Base-by-base conservation (phyloP, 2,888 invertebrate species). In the Graphium colonna region DNA sequence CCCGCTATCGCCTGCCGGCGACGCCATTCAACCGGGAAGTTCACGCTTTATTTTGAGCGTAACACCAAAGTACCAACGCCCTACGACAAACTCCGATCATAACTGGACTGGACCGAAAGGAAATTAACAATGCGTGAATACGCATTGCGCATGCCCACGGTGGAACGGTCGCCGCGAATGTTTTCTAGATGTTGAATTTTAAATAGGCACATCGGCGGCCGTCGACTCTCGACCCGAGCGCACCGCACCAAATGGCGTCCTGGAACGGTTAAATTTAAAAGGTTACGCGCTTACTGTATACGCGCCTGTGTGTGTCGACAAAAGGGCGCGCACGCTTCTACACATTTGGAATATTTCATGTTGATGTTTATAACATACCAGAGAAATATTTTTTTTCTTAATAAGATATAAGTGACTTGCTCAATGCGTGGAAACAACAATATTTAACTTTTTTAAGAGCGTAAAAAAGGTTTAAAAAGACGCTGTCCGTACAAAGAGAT, bases 11-110 rank as follows among this genome's bases (percentile, higher is more conserved):
- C 72, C 73, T 79, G 76, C 63, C 63, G 60, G 62, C 73, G 69
- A 84, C 88, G 87, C 88, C 86, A 88, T 88, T 88, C 87, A 88
- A 88, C 88, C 87, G 87, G 88, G 87, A 88, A 88, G 84, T 88
- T 83, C 80, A 86, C 75, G 71, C 79, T 83, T 84, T 88, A 88
- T 88, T 86, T 88, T 85, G 88, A 88, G 86, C 73, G 72, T 79
- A 79, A 76, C 70, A 79, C 71, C 73, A 80, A 75, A 78, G 73
- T 62, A 71, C 63, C 68, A 70, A 69, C 73, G 71, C 68, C 71
- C 64, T 59, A 57, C 59, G 56, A 57, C 60, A 59, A 65, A 60
- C 59, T 55, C 10, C 31, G 31, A 54, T 16, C 31, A 12, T n/a
- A n/a, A 3, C 33, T 7, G 9, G 12, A n/a, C 3, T 12, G 36